Evolutionary conservation across 1,140 invertebrate genomes (phyloP), one percentile per base, ranked within the genome.

Genomic region (Aphelinus certus): DNA sequence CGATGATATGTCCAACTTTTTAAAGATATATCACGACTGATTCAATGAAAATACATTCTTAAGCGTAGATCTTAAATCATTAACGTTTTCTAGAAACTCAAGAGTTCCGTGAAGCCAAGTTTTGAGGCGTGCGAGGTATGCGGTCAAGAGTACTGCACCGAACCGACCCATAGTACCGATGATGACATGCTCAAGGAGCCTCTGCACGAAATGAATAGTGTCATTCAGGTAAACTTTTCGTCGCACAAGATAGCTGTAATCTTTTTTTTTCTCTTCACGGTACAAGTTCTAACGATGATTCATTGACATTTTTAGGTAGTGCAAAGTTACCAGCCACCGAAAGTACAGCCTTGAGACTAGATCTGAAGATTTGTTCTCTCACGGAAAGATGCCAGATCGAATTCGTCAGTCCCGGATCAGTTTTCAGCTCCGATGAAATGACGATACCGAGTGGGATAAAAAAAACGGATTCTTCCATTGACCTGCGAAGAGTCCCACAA

Each of bases 111-210:
- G 7, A 88, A 88, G 58, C 90, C 91, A 9, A 88, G 90, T 69
- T 89, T 91, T 61, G 89, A 90, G 57, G 90, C 90, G 71, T 91
- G 91, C 77, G 89, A 89, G 76, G 85, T 90, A 6, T 91, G 90
- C 77, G 89, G 89, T 3, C 83, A 86, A 43, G 85, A 86, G 76
- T 86, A 87, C 58, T 87, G 85, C 63, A 79, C 80, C 3, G 83
- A 86, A 45, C 81, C 83, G 0, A 69, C 83, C 49, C 85, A 86
- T 56, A 82, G 73, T 69, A 69, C 79, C 26, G 83, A 85, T 2
- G 84, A 86, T 2, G 81, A 85, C 0, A 45, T 79, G 7, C 66
- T 83, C 3, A 85, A 86, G 56, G 83, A 84, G 55, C 76, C 82
- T 3, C 79, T 81, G 6, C 80, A 82, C 53, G 83, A 85, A 55